These are phyloP conservation scores for Zele albiditarsus DNA, from an alignment of 2,888 invertebrate species.

Conservation along the genomic window DNA sequence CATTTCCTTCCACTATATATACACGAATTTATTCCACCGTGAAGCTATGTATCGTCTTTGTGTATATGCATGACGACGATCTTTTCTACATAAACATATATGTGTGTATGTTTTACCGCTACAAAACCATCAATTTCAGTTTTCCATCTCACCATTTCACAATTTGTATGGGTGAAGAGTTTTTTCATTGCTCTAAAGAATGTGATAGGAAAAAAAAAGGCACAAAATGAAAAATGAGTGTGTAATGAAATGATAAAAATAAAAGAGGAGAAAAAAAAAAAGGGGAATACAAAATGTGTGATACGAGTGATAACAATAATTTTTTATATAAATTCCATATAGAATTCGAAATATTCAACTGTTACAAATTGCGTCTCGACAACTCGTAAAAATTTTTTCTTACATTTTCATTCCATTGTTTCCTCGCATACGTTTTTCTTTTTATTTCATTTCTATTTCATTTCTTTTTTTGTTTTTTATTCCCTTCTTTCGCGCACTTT, in stretches of 20 bases:
- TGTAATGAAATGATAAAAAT: neutral
- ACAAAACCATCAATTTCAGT: neutral
- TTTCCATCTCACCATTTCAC: conserved; percentile 9
- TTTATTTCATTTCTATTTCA: conserved; percentile 14
- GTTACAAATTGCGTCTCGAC: conserved; percentile 32
- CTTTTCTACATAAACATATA: neutral
- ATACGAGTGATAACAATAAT: conserved; percentile 15
- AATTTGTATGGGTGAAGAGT: neutral
- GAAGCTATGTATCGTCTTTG: conserved; percentile 9
- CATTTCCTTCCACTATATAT: neutral
- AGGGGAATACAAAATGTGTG: neutral
- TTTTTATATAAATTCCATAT: conserved; percentile 23
- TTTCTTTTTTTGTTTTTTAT: conserved; percentile 10
- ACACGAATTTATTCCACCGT: conserved; percentile 13
- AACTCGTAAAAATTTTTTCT: conserved; percentile 15
- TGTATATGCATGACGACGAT: neutral
- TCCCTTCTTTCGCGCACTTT: neutral
- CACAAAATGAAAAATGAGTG: neutral
- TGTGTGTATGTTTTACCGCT: neutral
- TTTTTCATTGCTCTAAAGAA: neutral
- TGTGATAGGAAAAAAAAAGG: neutral
- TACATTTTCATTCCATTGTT: conserved; percentile 21
- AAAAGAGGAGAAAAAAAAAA: conserved; percentile 16
- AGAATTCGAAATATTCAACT: conserved; percentile 10
- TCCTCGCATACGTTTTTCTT: conserved; percentile 21